phyloP scores from a whole-genome alignment of 2,797 vertebrate species.

The Pagetopsis macropterus region DNA sequence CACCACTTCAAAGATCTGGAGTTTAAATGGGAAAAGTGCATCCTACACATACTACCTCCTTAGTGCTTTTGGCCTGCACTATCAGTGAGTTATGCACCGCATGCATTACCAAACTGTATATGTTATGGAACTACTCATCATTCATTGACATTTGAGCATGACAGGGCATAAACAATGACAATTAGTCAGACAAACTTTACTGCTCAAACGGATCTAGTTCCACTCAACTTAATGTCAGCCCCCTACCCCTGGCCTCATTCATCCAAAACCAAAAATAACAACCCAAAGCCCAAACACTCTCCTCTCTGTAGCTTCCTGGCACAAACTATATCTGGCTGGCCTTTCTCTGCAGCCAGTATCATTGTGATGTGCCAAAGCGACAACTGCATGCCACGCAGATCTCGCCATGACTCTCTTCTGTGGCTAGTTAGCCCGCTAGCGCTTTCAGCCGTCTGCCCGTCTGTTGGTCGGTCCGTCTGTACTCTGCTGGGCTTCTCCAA shows the following conservation, averaged over 20 bases:
- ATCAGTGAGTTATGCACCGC: neutral
- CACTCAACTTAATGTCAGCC: constrained; percentile 70
- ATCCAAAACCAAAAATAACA: constrained; percentile 74
- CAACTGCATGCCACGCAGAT: constrained; percentile 70
- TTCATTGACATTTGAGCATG: constrained; percentile 57
- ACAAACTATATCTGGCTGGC: constrained; percentile 73
- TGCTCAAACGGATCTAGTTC: constrained; percentile 69
- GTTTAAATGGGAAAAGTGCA: neutral
- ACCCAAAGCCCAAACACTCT: constrained; percentile 70
- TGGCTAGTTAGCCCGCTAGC: constrained; percentile 69
- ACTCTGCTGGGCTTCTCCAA: constrained; percentile 77
- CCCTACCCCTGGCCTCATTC: constrained; percentile 51
- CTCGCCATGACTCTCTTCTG: constrained; percentile 62
- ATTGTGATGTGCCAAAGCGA: constrained; percentile 74
- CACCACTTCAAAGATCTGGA: neutral
- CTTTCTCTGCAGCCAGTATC: constrained; percentile 78
- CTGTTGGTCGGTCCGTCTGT: constrained; percentile 63
- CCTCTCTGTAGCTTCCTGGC: constrained; percentile 75
- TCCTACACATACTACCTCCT: neutral
- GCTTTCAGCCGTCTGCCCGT: constrained; percentile 42
- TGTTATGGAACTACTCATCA: constrained; percentile 25
- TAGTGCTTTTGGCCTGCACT: constrained; percentile 1
- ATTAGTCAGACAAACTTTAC: constrained; percentile 60
- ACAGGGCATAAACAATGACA: constrained; percentile 51
- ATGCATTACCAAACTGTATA: constrained; percentile 1